A percentile compares a stretch with the other conserved stretches of the same genome.
Evolutionary conservation across 2,888 invertebrate species (phyloP).

Genomic region (Pseudococcus jackbeardsleyi): DNA sequence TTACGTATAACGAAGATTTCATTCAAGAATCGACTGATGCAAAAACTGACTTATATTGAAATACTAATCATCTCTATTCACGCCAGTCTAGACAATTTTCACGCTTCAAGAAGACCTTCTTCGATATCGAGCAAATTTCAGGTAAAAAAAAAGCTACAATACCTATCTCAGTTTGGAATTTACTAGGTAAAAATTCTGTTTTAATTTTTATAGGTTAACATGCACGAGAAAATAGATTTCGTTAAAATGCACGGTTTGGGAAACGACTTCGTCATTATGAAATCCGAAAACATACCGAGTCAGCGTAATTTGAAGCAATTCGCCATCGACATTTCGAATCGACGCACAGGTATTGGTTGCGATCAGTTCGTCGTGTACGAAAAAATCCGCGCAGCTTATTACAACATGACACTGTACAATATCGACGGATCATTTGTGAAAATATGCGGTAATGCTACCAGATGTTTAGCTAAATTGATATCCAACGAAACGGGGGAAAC

Average conservation of each 20-base stretch:
- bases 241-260: constrained; percentile 41
- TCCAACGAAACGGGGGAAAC: constrained; percentile 1
- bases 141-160: neutral
- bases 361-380: constrained; percentile 29
- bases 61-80: too few relatives aligned
- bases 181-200: neutral
- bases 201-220: neutral
- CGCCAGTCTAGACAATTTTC: too few relatives aligned
- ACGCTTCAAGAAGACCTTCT: too few relatives aligned
- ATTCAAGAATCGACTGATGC: too few relatives aligned
- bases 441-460: constrained; percentile 36
- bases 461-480: constrained; percentile 29
- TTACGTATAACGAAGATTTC: too few relatives aligned
- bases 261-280: constrained; percentile 8
- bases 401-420: constrained; percentile 34
- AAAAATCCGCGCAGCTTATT: neutral
- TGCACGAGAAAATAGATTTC: constrained; percentile 23
- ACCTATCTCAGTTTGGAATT: neutral
- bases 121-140: too few relatives aligned
- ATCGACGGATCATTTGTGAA: constrained; percentile 41
- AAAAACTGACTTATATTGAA: too few relatives aligned
- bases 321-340: constrained; percentile 25
- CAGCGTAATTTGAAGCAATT: constrained; percentile 40
- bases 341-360: constrained; percentile 21
- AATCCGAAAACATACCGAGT: constrained; percentile 23